Evolutionary conservation across 1,140 invertebrate genomes (phyloP), one percentile per base, ranked within the genome.

Genomic region (Meloidogyne hapla): DNA sequence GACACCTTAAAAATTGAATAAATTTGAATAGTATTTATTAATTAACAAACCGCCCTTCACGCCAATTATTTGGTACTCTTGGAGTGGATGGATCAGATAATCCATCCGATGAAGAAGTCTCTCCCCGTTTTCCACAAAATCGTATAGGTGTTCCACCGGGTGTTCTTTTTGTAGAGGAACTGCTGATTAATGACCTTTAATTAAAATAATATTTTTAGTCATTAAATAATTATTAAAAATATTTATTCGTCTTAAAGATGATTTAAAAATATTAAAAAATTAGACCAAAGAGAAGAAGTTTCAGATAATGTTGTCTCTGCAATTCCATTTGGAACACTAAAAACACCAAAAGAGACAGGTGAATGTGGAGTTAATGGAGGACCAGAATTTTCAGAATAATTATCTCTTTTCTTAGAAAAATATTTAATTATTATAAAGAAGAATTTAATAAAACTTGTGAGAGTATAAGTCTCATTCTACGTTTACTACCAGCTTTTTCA

Each of bases 201-300:
- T 73, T 13, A 63, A 21, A n/a, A 40, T 45, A 25, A 45, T 21
- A 21, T 77, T n/a, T n/a, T n/a, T n/a, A n/a, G n/a, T n/a, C n/a
- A n/a, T n/a, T n/a, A n/a, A n/a, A n/a, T n/a, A n/a, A n/a, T n/a
- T n/a, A n/a, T n/a, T n/a, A n/a, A n/a, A n/a, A n/a, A n/a, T n/a
- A n/a, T n/a, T n/a, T n/a, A n/a, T n/a, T n/a, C n/a, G n/a, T n/a
- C n/a, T n/a, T n/a, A n/a, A n/a, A n/a, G n/a, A n/a, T n/a, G n/a
- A n/a, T n/a, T n/a, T n/a, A n/a, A 69, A 23, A 48, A 69, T n/a
- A 28, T 42, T 75, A n/a, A 61, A 48, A 67, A 56, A 23, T 26
- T 40, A 18, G 79, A 81, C 42, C 83, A 80, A 42, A 81, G 42
- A 21, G 79, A 81, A 18, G 79, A 81, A n/a, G 79, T 80, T 26